Evolutionary conservation across 2,797 vertebrate species (phyloP).

Genomic region (Girardinus metallicus): DNA sequence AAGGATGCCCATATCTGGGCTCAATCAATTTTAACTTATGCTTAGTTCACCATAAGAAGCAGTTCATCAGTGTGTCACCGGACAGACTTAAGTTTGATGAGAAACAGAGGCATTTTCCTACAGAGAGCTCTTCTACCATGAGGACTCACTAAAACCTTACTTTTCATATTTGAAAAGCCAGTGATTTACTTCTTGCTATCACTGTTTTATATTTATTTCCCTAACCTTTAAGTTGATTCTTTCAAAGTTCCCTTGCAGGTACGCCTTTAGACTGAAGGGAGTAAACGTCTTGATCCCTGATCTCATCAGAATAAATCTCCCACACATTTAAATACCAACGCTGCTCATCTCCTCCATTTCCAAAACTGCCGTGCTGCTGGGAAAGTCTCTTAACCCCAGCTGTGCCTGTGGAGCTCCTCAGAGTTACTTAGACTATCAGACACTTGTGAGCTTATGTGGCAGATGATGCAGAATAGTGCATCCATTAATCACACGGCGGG

Average conservation of each 20-base stretch:
- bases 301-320: slow-evolving; percentile 10
- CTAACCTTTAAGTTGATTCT: background rate
- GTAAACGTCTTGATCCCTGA: slow-evolving; percentile 6
- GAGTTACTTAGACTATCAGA: slow-evolving; percentile 4
- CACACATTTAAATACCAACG: slow-evolving; percentile 23
- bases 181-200: background rate
- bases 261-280: slow-evolving; percentile 1
- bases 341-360: slow-evolving; percentile 4
- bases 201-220: background rate
- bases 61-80: background rate
- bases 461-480: background rate
- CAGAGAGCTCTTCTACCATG: background rate
- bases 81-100: background rate
- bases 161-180: background rate
- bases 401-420: slow-evolving; percentile 11
- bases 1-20: background rate
- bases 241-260: background rate
- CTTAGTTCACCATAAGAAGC: background rate
- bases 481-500: slow-evolving; percentile 11
- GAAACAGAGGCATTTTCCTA: background rate
- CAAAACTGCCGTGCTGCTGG: background rate
- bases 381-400: slow-evolving; percentile 3
- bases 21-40: background rate
- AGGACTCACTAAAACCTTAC: background rate
- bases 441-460: slow-evolving; percentile 3